Percentiles rank a stretch among this genome's conserved stretches.
phyloP scores from a whole-genome alignment of 2,797 vertebrate genomes.

The Danionella dracula region DNA sequence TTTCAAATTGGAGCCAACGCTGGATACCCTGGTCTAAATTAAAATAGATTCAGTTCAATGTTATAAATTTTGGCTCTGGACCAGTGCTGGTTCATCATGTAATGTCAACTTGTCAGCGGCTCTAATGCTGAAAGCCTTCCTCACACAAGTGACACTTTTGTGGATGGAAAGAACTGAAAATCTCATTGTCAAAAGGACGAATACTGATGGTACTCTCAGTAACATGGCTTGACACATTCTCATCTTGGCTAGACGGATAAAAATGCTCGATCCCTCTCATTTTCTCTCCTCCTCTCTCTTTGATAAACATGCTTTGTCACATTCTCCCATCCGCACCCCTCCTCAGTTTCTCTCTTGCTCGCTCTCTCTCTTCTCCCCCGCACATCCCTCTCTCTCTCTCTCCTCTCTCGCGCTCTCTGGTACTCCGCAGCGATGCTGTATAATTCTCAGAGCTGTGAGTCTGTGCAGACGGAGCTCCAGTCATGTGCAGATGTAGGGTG shows the following conservation, averaged over 20 bases:
- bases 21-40: no score
- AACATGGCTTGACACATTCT: conserved; percentile 27
- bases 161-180: conserved; percentile 11
- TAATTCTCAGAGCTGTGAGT: conserved; percentile 37
- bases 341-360: conserved; percentile 17
- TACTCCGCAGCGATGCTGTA: conserved; percentile 38
- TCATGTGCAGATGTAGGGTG: conserved; percentile 91
- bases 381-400: conserved; percentile 32
- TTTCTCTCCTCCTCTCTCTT: conserved; percentile 23
- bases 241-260: conserved; percentile 2
- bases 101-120: conserved; percentile 20
- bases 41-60: conserved; percentile 5
- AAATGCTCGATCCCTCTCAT: conserved; percentile 4
- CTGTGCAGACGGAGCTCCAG: conserved; percentile 88
- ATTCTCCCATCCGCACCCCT: conserved; percentile 38
- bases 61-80: conserved; percentile 26
- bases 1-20: background rate
- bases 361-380: conserved; percentile 21
- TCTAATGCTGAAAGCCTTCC: conserved; percentile 14
- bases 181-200: conserved; percentile 5
- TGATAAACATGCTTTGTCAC: conserved; percentile 60
- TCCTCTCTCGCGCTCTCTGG: conserved; percentile 15
- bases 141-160: conserved; percentile 7
- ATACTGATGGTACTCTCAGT: background rate
- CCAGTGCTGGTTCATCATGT: background rate